Percentiles rank a stretch among this genome's conserved stretches.
Evolutionary conservation across 1,140 invertebrate genomes (phyloP).

Genomic region (Macrobrachium rosenbergii): DNA sequence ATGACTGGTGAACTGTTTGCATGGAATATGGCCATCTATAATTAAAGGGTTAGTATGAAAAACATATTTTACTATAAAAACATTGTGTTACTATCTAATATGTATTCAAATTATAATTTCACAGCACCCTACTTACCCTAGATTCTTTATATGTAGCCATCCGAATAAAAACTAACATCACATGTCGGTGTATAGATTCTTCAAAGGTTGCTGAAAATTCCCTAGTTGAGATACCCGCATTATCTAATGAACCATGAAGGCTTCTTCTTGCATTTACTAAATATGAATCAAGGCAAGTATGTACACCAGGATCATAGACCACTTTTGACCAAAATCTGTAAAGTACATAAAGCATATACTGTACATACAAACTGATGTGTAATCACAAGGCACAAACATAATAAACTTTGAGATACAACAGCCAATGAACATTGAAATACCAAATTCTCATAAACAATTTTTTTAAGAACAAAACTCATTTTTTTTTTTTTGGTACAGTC

Average conservation of each 20-base stretch:
- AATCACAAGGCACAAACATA: too few species aligned
- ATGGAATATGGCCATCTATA: too few species aligned
- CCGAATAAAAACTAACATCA: slow-evolving; percentile 80
- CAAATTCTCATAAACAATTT: too few species aligned
- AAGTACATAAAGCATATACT: too few species aligned
- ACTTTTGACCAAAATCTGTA: slow-evolving; percentile 87
- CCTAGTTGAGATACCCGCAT: too few species aligned
- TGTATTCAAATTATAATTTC: not conserved
- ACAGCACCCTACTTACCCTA: slow-evolving; percentile 70
- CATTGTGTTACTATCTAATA: not conserved
- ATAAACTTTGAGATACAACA: too few species aligned
- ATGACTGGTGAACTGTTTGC: too few species aligned
- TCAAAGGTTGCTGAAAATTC: slow-evolving; percentile 71
- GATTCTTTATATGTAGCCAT: slow-evolving; percentile 83
- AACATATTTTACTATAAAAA: not conserved
- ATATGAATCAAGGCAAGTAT: slow-evolving; percentile 79
- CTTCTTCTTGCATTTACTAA: slow-evolving; percentile 81
- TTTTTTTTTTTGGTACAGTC: too few species aligned
- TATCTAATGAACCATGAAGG: not conserved
- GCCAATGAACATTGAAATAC: too few species aligned
- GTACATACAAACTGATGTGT: too few species aligned
- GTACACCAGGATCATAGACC: slow-evolving; percentile 78
- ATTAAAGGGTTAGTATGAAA: not conserved
- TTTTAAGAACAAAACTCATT: too few species aligned
- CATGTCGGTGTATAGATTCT: slow-evolving; percentile 75